Evolutionary conservation across 2,797 vertebrate species (phyloP), one percentile per base, ranked within the genome.

Genomic region (Eulemur albifrons): DNA sequence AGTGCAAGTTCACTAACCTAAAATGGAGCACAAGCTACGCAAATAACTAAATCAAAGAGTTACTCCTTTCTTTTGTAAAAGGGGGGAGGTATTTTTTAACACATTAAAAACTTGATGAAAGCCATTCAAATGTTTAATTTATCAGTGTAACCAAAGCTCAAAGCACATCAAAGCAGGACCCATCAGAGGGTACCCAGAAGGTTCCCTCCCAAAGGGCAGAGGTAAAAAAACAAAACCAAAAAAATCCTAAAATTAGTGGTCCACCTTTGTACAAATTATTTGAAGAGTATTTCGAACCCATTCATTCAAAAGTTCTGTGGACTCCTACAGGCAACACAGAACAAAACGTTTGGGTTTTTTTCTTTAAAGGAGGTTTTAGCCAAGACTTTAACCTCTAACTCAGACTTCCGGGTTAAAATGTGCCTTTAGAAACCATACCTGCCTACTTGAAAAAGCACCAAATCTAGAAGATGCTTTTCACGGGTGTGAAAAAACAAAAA

Each of bases 171-270:
- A 98, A 97, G 97, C 73, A 85, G 61, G 84, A 89, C 73, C 94
- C 94, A 94, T 85, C 91, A 89, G 84, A 14, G 9, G 67, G 77
- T 93, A 96, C 81, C 94, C 88, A 90, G 80, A 91, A 93, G 54
- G 38, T 83, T 92, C 92, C 54, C 69, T 94, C 93, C 89, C 89
- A 77, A 95, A 76, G 35, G 57, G 65, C 65, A 91, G 65, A 84
- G 52, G 83, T 85, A 82, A 95, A 86, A 95, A 88, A 35, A 83
- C n/a, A 52, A 35, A 45, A 83, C 30, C 2, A 77, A 90, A 96
- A 97, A 96, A 97, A 96, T 43, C 82, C 96, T 97, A 97, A 98
- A 98, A 98, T 97, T 96, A 98, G 98, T 97, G 97, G 97, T 96
- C 97, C 93, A 94, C 92, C 90, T 97, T 97, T 96, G 96, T 96